phyloP scores from a whole-genome alignment of 2,797 vertebrate species.

The Melanotaenia trifasciata region DNA sequence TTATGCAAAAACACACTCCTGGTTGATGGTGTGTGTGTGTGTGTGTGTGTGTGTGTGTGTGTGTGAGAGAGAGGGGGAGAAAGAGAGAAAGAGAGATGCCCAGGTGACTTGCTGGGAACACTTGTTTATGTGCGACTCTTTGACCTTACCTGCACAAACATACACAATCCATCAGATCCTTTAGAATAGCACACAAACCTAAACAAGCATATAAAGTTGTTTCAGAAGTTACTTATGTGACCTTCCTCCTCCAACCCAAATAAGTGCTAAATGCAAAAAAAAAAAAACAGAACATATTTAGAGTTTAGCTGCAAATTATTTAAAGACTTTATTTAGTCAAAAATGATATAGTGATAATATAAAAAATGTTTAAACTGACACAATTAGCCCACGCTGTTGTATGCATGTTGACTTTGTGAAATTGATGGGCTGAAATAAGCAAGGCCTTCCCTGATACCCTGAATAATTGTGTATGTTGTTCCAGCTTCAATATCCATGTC shows the following conservation, averaged over 20 bases:
- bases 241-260: background rate
- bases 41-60: too few relatives aligned
- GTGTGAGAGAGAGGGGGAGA: slow-evolving; percentile 13
- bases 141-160: slow-evolving; percentile 73
- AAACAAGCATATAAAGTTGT: background rate
- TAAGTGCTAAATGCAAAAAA: background rate
- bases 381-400: too few relatives aligned
- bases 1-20: slow-evolving; percentile 70
- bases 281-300: too few relatives aligned
- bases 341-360: background rate
- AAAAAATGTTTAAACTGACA: too few relatives aligned
- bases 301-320: background rate
- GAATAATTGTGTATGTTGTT: background rate
- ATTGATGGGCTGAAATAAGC: background rate
- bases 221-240: background rate
- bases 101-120: slow-evolving; percentile 48
- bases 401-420: too few relatives aligned
- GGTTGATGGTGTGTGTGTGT: slow-evolving; percentile 44
- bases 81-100: slow-evolving; percentile 44
- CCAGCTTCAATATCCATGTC: background rate
- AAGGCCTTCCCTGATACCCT: background rate
- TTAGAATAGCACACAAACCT: slow-evolving; percentile 52
- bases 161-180: slow-evolving; percentile 62
- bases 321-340: background rate
- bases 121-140: slow-evolving; percentile 47